Evolutionary conservation across 2,797 vertebrate species (phyloP).

Genomic region (Columba guinea): DNA sequence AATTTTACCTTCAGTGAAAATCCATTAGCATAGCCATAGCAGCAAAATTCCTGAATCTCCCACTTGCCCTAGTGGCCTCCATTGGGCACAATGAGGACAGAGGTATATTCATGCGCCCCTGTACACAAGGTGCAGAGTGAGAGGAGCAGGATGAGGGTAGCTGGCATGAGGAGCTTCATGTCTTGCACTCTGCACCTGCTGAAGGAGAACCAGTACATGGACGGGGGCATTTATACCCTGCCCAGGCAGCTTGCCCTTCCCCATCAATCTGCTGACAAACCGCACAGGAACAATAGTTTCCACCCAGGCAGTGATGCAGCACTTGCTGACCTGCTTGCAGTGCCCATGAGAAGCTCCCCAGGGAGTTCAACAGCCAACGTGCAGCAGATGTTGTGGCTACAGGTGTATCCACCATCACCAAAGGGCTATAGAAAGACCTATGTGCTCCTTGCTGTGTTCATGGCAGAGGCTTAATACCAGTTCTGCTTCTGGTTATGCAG

Average conservation of each 20-base stretch:
- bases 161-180: neutral
- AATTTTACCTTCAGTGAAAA: conserved; percentile 11
- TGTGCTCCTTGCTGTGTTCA: rapidly evolving
- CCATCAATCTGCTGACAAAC: neutral
- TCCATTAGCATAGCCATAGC: neutral
- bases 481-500: neutral
- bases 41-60: neutral
- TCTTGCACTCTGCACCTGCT: neutral
- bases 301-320: neutral
- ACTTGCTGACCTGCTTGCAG: neutral
- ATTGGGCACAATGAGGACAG: neutral
- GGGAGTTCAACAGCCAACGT: neutral
- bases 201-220: neutral
- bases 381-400: neutral
- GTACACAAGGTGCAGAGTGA: neutral
- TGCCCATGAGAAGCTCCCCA: neutral
- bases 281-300: neutral
- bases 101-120: neutral
- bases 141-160: neutral
- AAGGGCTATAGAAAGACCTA: neutral
- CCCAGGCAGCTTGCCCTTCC: neutral
- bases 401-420: neutral
- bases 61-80: neutral
- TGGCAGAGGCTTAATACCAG: rapidly evolving
- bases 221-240: neutral